phyloP scores from a whole-genome alignment of 2,797 vertebrate genomes.

The Aldrovandia affinis region DNA sequence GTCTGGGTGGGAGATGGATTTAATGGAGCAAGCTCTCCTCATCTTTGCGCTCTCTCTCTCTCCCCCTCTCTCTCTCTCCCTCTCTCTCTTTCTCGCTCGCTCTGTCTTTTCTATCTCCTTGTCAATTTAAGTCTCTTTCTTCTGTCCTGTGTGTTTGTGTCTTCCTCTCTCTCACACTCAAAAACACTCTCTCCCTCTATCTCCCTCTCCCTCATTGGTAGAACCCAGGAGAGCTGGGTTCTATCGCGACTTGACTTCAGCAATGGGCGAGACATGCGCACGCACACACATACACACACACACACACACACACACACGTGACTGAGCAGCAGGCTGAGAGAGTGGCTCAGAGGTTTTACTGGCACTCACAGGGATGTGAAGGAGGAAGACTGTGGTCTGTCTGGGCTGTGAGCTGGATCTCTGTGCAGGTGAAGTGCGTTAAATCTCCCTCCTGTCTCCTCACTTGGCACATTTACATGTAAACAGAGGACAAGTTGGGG shows the following conservation, averaged over 20 bases:
- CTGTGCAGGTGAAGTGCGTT: constrained; percentile 42
- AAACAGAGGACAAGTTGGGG: neutral
- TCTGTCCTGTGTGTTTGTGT: neutral
- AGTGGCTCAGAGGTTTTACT: constrained; percentile 38
- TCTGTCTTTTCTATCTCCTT: neutral
- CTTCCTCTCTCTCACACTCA: constrained; percentile 21
- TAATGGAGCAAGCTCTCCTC: constrained; percentile 1
- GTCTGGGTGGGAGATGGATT: constrained; percentile 1
- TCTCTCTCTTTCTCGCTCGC: neutral
- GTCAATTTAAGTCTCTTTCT: neutral
- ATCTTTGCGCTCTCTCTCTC: neutral
- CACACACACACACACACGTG: constrained; percentile 53
- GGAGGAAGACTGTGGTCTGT: constrained; percentile 40
- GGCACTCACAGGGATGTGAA: constrained; percentile 40
- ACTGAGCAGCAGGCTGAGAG: constrained; percentile 39
- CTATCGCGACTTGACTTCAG: constrained; percentile 34
- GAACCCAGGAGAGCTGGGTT: constrained; percentile 21
- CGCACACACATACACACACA: constrained; percentile 45
- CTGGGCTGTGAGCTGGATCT: constrained; percentile 38
- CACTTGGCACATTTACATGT: neutral
- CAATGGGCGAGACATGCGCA: constrained; percentile 40
- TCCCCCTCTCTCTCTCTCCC: neutral
- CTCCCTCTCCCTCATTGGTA: constrained; percentile 32
- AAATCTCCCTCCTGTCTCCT: neutral
- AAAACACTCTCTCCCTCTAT: constrained; percentile 30